Base-by-base conservation (phyloP, 2,113 vertebrate species). In the Piaya cayana region DNA sequence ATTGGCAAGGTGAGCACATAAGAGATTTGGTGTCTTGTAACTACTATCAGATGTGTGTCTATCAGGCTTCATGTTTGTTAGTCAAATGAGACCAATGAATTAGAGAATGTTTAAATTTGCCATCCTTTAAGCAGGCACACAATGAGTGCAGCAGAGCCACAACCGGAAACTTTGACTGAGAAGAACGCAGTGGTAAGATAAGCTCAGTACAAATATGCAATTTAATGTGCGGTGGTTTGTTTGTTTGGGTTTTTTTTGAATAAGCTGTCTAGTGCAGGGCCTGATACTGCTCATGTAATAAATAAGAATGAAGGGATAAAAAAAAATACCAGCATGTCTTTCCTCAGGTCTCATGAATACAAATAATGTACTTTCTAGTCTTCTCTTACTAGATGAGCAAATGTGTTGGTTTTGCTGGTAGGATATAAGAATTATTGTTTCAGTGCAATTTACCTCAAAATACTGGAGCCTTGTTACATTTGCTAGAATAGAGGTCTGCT, bases 11-110 rank as follows among this genome's bases (percentile, higher is more conserved):
- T 97, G 97, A 97, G 96, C 97, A 98, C 83, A 8, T 95, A 95
- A 97, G 97, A 98, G 98, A 98, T 99, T 98, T 97, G 94, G 98
- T 99, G 98, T 99, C 98, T 97, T 91, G 90, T 96, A 96, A 92
- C 96, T 83, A 91, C 97, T 98, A 94, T 95, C 97, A 96, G 90
- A 97, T 83, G 89, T 96, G 94, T 87, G 97, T 97, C 98, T 93
- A 96, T 97, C 91, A 97, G 97, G 97, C 97, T 95, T 95, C 97
- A 95, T 69, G 84, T 96, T 98, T 97, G 96, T 97, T 96, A 98
- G 97, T 93, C 96, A 97, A 97, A 97, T 87, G 95, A 97, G 96
- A 97, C 95, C 85, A 92, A 92, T 55, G 89, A 97, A 96, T 96
- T 97, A 94, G 97, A 96, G 95, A 97, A 96, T 62, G 86, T 96